A percentile compares a stretch with the other conserved stretches of the same genome.
These are phyloP conservation scores for Morus bassanus DNA, from an alignment of 2,797 vertebrate genomes.

Conservation along the genomic window DNA sequence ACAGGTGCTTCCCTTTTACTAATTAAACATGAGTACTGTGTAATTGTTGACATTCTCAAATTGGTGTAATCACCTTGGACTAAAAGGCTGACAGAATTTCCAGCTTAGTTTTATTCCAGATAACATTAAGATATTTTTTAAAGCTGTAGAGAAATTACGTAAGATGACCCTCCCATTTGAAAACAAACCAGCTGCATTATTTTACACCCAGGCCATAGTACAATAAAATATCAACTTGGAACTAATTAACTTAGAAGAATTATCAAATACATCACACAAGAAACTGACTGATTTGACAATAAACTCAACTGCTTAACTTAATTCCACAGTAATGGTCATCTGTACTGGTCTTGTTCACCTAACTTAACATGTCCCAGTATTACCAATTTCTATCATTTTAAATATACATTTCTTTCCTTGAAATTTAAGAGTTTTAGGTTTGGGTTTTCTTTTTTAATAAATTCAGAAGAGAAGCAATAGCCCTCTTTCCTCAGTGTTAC, in stretches of 20 bases:
- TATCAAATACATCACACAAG: not conserved
- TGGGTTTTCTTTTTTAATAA: not conserved
- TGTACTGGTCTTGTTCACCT: not conserved
- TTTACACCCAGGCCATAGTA: not conserved
- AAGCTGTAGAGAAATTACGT: not conserved
- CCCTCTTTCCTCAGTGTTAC: not conserved
- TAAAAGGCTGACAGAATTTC: slow-evolving; percentile 30
- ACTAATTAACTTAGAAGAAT: not conserved
- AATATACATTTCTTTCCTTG: not conserved
- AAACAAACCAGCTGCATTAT: not conserved
- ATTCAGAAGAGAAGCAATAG: not conserved
- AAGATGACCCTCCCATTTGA: not conserved
- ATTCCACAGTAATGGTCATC: not conserved
- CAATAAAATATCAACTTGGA: not conserved
- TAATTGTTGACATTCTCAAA: slow-evolving; percentile 59
- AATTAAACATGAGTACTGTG: slow-evolving; percentile 65
- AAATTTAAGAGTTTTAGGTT: not conserved
- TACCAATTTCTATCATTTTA: not conserved
- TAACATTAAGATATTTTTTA: slow-evolving; percentile 12
- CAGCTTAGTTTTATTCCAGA: slow-evolving; percentile 31
- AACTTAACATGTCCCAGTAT: not conserved
- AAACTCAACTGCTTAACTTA: not conserved
- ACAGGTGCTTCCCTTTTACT: slow-evolving; percentile 81
- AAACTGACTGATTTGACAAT: not conserved
- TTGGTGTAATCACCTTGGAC: slow-evolving; percentile 51